Evolutionary conservation across 2,113 vertebrate species (phyloP).

Genomic region (Strigops habroptila): DNA sequence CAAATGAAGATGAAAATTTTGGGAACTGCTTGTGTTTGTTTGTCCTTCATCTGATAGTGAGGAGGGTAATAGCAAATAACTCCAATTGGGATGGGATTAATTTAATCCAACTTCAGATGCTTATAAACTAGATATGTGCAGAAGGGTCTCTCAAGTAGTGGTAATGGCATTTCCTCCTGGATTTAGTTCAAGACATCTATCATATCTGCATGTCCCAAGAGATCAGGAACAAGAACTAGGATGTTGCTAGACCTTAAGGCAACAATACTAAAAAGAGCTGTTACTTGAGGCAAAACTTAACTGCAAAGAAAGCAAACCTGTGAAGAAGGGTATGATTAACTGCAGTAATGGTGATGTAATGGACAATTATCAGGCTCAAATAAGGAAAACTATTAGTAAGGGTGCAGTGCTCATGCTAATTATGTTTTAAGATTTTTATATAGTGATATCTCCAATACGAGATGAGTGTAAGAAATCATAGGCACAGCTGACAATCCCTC

Average conservation of each 20-base stretch:
- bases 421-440: background rate
- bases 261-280: background rate
- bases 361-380: constrained; percentile 23
- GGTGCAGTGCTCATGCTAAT: background rate
- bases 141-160: background rate
- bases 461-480: background rate
- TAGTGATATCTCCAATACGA: constrained; percentile 9
- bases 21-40: background rate
- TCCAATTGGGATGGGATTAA: background rate
- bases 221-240: background rate
- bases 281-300: background rate
- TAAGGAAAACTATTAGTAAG: constrained; percentile 2
- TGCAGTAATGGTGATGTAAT: background rate
- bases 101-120: background rate
- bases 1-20: background rate
- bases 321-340: background rate
- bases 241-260: background rate
- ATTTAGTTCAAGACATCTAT: background rate
- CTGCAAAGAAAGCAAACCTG: background rate
- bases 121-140: background rate
- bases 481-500: constrained; percentile 42
- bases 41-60: background rate
- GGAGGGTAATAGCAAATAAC: background rate
- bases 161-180: rapidly evolving
- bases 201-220: background rate